These are phyloP conservation scores for Papilio gigon DNA, from an alignment of 2,888 invertebrate species.

Conservation along the genomic window DNA sequence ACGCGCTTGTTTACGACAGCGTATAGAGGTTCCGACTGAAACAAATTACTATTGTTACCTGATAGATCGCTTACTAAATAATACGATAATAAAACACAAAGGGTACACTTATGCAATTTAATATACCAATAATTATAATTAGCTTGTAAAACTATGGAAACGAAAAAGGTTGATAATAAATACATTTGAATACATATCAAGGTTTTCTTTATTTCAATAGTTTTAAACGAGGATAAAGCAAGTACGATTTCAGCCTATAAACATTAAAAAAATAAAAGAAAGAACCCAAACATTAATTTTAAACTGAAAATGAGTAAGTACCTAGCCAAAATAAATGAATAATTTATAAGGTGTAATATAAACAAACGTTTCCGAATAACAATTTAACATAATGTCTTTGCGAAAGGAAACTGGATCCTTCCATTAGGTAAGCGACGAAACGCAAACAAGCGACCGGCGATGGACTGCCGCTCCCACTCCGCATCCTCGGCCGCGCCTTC, in stretches of 20 bases:
- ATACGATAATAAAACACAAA: neutral
- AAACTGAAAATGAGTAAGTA: neutral
- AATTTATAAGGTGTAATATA: neutral
- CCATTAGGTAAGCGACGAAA: slow-evolving; percentile 66
- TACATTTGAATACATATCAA: too few relatives aligned
- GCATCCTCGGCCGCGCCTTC: slow-evolving; percentile 69
- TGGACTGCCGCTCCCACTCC: slow-evolving; percentile 69
- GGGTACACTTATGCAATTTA: neutral
- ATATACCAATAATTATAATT: neutral
- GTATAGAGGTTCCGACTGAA: slow-evolving; percentile 20
- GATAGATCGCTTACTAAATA: slow-evolving; percentile 10
- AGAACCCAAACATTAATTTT: neutral
- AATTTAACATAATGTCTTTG: slow-evolving; percentile 53
- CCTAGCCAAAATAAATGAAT: neutral
- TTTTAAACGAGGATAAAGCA: too few relatives aligned
- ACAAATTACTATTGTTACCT: slow-evolving; percentile 18
- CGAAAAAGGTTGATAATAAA: too few relatives aligned
- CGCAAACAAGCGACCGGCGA: slow-evolving; percentile 62
- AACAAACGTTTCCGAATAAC: slow-evolving; percentile 17
- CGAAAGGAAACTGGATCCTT: slow-evolving; percentile 58
- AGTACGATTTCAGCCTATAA: neutral
- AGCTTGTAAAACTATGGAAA: neutral
- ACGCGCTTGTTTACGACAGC: slow-evolving; percentile 54
- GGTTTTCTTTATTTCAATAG: too few relatives aligned
- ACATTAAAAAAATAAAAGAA: neutral